These are phyloP conservation scores for Rhysida immarginata DNA, from an alignment of 1,140 invertebrate species.

Conservation along the genomic window DNA sequence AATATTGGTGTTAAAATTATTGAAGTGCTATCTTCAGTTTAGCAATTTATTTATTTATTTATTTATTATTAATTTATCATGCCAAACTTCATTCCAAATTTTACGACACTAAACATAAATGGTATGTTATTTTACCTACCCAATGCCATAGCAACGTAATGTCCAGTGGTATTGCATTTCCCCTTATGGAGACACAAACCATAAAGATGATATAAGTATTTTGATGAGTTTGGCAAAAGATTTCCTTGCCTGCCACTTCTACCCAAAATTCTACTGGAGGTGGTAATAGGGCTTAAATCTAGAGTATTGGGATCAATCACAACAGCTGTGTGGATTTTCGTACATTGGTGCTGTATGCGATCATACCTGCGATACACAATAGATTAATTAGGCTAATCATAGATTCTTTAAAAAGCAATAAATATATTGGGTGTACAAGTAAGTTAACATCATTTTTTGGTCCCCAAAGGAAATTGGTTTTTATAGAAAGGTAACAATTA, in stretches of 20 bases:
- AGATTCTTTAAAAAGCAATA: no score
- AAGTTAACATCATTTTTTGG: no score
- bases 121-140: neutral
- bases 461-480: no score
- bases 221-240: neutral
- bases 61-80: no score
- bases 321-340: constrained; percentile 2
- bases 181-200: neutral
- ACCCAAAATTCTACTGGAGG: neutral
- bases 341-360: neutral
- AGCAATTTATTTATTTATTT: no score
- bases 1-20: no score
- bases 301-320: neutral
- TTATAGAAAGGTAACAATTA: no score
- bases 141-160: neutral
- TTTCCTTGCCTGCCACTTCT: neutral
- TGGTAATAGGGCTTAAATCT: neutral
- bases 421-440: no score
- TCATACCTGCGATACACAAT: neutral
- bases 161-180: neutral
- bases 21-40: no score
- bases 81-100: no score
- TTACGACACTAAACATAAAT: no score
- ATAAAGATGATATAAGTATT: neutral
- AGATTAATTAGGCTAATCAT: neutral